Evolutionary conservation across 1,140 invertebrate species (phyloP), one percentile per base, ranked within the genome.

Genomic region (Nebria ingens): DNA sequence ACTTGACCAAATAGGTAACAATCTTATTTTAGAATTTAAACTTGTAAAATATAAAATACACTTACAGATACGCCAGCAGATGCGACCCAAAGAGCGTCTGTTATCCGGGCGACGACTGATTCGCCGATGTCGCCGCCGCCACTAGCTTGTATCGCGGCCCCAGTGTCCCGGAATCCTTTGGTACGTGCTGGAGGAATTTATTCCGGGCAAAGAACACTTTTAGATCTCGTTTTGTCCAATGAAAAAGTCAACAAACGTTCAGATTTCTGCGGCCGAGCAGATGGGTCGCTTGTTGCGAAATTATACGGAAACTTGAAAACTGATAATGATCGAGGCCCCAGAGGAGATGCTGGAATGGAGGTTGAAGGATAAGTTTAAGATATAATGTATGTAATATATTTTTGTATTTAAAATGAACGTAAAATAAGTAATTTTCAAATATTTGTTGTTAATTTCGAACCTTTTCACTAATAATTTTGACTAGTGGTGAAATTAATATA

Each of bases 231-330:
- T 17, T 66, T 81, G 61, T 78, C 74, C 60, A 57, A 73, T 63
- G 64, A 79, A 65, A 61, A 71, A 60, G 76, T 68, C 23, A 81
- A 82, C 22, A 74, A 81, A 19, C 75, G 87, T 17, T 77, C 81
- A 1, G 89, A 94, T 58, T 92, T 94, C 72, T 79, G 82, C 2
- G 91, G 91, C 0, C 74, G 89, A 23, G 62, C 83, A 21, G 84
- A 82, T 51, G 84, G 82, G 0, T 63, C 65, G 15, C 79, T 82
- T 34, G 72, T 83, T 23, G 87, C 87, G 0, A 86, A 86, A 61
- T 68, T 94, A 1, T 95, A 93, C 73, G 77, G 84, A 0, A 86
- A 91, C 62, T 72, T 90, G 19, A 84, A 85, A 20, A 64, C 61
- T 19, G 71, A 76, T 19, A 70, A 72, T 3, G 66, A 69, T 50